Evolutionary conservation across 2,888 invertebrate genomes (phyloP).

Genomic region (Conus canariensis): DNA sequence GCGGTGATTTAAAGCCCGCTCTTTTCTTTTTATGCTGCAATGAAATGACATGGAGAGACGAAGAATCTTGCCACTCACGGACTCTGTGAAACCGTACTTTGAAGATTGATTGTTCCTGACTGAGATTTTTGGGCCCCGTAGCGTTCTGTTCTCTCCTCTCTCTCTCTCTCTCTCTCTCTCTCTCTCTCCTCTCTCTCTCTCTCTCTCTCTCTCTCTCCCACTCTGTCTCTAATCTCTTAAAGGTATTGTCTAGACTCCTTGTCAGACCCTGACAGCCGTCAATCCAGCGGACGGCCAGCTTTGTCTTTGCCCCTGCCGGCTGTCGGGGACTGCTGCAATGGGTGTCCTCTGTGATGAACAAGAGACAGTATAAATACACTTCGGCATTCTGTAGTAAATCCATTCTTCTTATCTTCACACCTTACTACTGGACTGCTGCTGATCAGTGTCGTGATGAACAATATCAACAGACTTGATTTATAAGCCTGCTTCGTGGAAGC

Average conservation of each 20-base stretch:
- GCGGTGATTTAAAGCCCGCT: not conserved
- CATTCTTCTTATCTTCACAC: not conserved
- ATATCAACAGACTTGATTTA: too few relatives aligned
- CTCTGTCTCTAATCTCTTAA: not conserved
- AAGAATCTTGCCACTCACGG: not conserved
- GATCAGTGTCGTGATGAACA: not conserved
- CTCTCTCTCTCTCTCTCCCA: not conserved
- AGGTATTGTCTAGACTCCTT: not conserved
- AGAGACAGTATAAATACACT: not conserved
- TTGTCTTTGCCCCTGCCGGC: not conserved
- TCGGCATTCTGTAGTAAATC: not conserved
- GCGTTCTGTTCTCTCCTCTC: too few relatives aligned
- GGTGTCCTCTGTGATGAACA: constrained; percentile 13
- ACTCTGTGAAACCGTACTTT: not conserved
- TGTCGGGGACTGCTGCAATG: not conserved
- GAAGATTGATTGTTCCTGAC: too few relatives aligned
- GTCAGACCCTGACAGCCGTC: not conserved
- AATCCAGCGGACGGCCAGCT: not conserved
- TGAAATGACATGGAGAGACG: not conserved
- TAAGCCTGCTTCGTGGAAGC: too few relatives aligned
- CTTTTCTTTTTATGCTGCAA: not conserved
- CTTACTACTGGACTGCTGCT: not conserved
- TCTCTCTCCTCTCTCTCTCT: not conserved
- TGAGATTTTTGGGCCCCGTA: too few relatives aligned
- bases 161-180: not conserved